A percentile compares a stretch with the other conserved stretches of the same genome.
These are phyloP conservation scores for Trichopria drosophilae DNA, from an alignment of 2,888 invertebrate species.

Conservation along the genomic window DNA sequence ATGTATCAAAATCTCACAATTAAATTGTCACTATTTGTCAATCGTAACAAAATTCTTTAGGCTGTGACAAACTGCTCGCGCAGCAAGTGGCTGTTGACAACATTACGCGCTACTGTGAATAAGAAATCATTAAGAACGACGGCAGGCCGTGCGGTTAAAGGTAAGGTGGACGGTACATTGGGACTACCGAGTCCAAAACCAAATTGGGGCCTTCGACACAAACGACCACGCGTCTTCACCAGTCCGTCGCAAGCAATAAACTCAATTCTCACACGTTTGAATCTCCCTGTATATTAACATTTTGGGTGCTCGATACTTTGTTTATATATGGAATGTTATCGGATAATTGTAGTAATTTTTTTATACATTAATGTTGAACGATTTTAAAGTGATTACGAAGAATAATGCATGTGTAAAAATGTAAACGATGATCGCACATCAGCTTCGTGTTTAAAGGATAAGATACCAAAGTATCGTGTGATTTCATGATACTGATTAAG, in stretches of 20 bases:
- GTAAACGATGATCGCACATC: too few species aligned
- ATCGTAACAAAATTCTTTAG: slow-evolving; percentile 8
- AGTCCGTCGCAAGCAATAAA: slow-evolving; percentile 26
- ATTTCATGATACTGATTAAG: too few species aligned
- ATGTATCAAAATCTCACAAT: background rate
- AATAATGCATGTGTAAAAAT: too few species aligned
- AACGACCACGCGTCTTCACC: slow-evolving; percentile 32
- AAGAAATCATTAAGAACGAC: slow-evolving; percentile 28
- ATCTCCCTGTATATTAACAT: too few species aligned
- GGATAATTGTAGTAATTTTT: too few species aligned
- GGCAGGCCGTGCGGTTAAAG: slow-evolving; percentile 5
- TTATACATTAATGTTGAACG: too few species aligned
- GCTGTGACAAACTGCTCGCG: slow-evolving; percentile 19
- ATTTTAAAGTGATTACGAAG: too few species aligned
- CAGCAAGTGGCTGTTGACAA: slow-evolving; percentile 22
- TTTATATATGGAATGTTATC: background rate
- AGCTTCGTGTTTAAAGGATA: too few species aligned
- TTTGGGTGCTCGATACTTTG: background rate
- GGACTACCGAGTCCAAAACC: slow-evolving; percentile 45
- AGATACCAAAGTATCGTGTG: too few species aligned
- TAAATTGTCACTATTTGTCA: background rate
- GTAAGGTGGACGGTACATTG: slow-evolving; percentile 22
- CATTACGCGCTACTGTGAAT: slow-evolving; percentile 23
- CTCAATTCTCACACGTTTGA: slow-evolving; percentile 20
- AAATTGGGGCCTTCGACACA: slow-evolving; percentile 41